Evolutionary conservation across 2,797 vertebrate species (phyloP), one percentile per base, ranked within the genome.

Genomic region (Thunnus albacares): DNA sequence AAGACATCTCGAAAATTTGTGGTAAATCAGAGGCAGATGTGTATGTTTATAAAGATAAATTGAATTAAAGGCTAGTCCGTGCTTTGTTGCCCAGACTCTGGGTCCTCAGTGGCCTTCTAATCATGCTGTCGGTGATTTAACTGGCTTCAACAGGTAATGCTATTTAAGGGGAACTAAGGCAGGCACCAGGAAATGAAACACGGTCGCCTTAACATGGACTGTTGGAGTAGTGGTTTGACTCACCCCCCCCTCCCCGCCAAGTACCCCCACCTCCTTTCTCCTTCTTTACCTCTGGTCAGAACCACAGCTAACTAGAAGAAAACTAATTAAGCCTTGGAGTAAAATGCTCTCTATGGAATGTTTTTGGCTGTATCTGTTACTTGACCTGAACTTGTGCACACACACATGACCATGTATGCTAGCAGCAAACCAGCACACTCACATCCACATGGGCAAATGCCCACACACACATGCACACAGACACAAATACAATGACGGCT

Each of bases 181-280:
- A 93, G 94, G 92, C 93, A 91, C 90, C 93, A 95, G 95, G 94
- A 96, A 96, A 96, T 95, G 94, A 95, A 95, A 95, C 93, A 94
- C 92, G 93, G 91, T 92, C 82, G 90, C 92, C 88, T 88, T 87
- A 92, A 91, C 88, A 77, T 91, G 86, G 90, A 89, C 85, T 92
- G 91, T 89, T 89, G 89, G 87, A 88, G 92, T 75, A 80, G 90
- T 83, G 87, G 85, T 78, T 89, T 77, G 78, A 88, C 89, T 79
- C 81, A 22, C 35, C 57, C 43, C 53, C 24, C 43, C 20, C 72
- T 51, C 74, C 15, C 22, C 18, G 8, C n/a, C 30, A 18, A 52
- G 24, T 18, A 66, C 78, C 62, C 72, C 70, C 61, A 81, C 52
- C 77, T 63, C 64, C 73, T 59, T 58, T 64, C 61, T 78, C 75